Evolutionary conservation across 23 tunicate species (phyloP).

Genomic region (Clavelina lepadiformis): DNA sequence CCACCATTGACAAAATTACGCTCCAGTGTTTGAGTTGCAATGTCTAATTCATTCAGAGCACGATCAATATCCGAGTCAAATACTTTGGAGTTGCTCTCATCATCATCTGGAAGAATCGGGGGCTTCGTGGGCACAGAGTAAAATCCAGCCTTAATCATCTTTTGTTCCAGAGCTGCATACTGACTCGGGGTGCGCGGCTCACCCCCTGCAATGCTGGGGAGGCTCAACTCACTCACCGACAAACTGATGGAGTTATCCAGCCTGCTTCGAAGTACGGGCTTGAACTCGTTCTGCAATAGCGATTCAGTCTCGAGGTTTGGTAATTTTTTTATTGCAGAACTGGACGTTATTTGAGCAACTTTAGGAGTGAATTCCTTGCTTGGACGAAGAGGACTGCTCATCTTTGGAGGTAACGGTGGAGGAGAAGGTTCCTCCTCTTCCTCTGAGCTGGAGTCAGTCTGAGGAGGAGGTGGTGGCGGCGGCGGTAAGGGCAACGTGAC

Average conservation of each 20-base stretch:
- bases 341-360: no score
- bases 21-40: constrained; percentile 16
- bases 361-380: no score
- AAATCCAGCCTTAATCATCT: constrained; percentile 70
- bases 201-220: constrained; percentile 33
- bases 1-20: constrained; percentile 1
- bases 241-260: background rate
- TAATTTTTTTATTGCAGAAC: no score
- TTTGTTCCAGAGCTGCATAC: constrained; percentile 33
- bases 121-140: constrained; percentile 83
- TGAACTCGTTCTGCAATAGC: no score
- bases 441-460: background rate
- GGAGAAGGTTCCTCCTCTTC: constrained; percentile 2
- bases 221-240: constrained; percentile 39
- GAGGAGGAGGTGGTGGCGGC: constrained; percentile 1
- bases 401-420: constrained; percentile 25
- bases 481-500: background rate
- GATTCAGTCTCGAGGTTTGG: no score
- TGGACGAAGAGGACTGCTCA: constrained; percentile 2
- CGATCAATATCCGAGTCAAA: constrained; percentile 71
- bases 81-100: no score
- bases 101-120: constrained; percentile 68
- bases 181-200: constrained; percentile 39
- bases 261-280: background rate
- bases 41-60: constrained; percentile 59